These are phyloP conservation scores for Sciurus niger DNA, from an alignment of 2,113 vertebrate species.

Conservation along the genomic window DNA sequence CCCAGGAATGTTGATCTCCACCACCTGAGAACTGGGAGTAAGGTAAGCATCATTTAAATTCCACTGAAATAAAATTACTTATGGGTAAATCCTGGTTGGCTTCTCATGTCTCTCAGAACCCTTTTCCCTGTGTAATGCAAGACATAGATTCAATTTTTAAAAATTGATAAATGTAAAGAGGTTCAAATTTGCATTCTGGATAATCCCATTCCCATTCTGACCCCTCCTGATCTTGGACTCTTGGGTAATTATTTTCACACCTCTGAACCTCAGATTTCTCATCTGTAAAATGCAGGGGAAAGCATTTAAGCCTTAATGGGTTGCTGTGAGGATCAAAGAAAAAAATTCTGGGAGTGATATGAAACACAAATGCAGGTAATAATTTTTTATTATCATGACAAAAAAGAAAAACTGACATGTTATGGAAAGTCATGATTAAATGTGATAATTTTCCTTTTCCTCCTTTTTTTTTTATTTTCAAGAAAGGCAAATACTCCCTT, in stretches of 20 bases:
- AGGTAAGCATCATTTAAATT: neutral
- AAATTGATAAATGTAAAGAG: neutral
- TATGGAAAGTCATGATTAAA: conserved; percentile 24
- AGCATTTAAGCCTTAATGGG: neutral
- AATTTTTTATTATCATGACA: neutral
- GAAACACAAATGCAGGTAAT: neutral
- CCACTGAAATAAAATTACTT: neutral
- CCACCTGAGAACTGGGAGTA: neutral
- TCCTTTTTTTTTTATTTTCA: neutral
- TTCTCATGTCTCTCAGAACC: neutral
- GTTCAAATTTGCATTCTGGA: neutral
- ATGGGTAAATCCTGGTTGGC: neutral
- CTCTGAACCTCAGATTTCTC: neutral
- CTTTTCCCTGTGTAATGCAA: neutral
- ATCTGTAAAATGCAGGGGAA: neutral
- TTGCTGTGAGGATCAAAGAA: conserved; percentile 15
- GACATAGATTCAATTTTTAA: neutral
- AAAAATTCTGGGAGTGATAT: neutral
- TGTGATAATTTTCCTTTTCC: neutral
- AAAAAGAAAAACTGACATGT: neutral
- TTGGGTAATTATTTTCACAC: neutral
- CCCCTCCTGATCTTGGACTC: neutral
- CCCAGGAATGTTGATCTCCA: neutral
- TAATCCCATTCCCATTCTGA: neutral
- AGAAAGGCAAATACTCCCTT: neutral